These are phyloP conservation scores for Oppia nitens DNA, from an alignment of 1,140 invertebrate species.

Conservation along the genomic window DNA sequence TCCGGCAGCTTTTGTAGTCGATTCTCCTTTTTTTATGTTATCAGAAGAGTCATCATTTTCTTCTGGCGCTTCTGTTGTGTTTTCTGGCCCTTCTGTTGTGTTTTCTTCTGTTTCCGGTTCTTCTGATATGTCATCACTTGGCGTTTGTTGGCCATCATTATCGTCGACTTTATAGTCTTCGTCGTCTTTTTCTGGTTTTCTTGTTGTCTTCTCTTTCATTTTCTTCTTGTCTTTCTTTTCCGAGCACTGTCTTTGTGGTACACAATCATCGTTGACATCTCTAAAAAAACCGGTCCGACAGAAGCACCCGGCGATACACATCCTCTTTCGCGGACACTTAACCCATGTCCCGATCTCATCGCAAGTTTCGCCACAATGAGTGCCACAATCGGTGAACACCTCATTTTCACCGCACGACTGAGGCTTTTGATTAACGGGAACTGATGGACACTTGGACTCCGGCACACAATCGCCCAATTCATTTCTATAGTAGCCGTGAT, in stretches of 20 bases:
- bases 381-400: neutral
- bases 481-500: slow-evolving; percentile 3
- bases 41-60: too few species aligned
- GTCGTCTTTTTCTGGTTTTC: too few species aligned
- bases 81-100: too few species aligned
- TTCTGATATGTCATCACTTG: too few species aligned
- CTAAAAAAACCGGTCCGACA: neutral
- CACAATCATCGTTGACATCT: neutral
- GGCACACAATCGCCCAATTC: slow-evolving; percentile 5
- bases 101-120: too few species aligned
- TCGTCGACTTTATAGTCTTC: too few species aligned
- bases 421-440: neutral
- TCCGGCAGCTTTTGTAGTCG: too few species aligned
- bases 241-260: neutral
- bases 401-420: neutral
- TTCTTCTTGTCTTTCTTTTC: too few species aligned
- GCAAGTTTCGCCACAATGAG: neutral
- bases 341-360: neutral
- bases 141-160: too few species aligned
- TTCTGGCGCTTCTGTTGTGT: too few species aligned
- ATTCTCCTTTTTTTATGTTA: too few species aligned
- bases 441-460: neutral
- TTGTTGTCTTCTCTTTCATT: too few species aligned
- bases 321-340: neutral
- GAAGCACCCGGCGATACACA: neutral